Evolutionary conservation across 2,888 invertebrate species (phyloP).

Genomic region (Steinernema scapterisci): DNA sequence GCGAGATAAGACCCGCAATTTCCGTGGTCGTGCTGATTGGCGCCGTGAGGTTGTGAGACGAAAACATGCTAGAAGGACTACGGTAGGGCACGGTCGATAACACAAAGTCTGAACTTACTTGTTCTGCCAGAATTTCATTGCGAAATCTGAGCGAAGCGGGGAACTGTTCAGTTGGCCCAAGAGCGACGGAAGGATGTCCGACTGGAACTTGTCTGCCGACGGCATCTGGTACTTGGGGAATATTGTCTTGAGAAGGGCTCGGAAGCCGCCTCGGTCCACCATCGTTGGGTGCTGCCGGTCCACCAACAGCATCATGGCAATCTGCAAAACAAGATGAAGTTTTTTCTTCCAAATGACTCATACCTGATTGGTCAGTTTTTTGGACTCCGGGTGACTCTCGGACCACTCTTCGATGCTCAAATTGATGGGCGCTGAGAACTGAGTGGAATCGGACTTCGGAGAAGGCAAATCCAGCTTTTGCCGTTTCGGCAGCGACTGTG

Average conservation of each 20-base stretch:
- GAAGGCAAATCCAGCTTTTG: slow-evolving; percentile 3
- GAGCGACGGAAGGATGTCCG: slow-evolving; percentile 44
- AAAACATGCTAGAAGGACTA: slow-evolving; percentile 14
- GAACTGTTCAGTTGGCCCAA: slow-evolving; percentile 36
- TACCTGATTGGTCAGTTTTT: slow-evolving; percentile 28
- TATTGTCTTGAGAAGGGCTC: slow-evolving; percentile 49
- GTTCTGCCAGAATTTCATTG: slow-evolving; percentile 16
- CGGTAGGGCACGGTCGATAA: not conserved
- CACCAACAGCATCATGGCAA: slow-evolving; percentile 55
- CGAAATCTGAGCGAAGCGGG: not conserved
- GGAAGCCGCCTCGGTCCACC: slow-evolving; percentile 54
- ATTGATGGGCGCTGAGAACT: not conserved
- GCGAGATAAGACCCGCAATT: slow-evolving; percentile 37
- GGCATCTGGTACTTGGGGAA: slow-evolving; percentile 51
- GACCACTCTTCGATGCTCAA: not conserved
- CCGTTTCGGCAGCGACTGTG: slow-evolving; percentile 3
- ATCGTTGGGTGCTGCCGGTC: slow-evolving; percentile 53
- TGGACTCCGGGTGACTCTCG: not conserved
- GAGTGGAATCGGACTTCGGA: not conserved
- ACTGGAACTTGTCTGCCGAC: slow-evolving; percentile 45
- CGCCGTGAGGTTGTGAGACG: slow-evolving; percentile 13
- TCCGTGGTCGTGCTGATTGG: slow-evolving; percentile 17
- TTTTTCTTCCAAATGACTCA: not conserved
- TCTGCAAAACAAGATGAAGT: slow-evolving; percentile 37
- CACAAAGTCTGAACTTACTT: not conserved